Evolutionary conservation across 2,797 vertebrate genomes (phyloP).

Genomic region (Coregonus sp.): DNA sequence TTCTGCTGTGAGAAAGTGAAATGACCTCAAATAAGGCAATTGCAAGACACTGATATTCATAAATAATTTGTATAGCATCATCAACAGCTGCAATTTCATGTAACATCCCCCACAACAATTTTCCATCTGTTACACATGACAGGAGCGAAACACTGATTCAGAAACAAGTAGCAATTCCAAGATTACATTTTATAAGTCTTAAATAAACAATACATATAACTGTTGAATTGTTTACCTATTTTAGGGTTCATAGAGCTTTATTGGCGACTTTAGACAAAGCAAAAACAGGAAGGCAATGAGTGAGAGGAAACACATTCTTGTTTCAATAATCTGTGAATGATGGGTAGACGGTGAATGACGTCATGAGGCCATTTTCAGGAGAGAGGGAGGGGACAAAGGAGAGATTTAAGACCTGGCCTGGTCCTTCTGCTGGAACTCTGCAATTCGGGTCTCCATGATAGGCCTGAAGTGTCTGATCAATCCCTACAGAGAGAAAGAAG

Average conservation of each 20-base stretch:
- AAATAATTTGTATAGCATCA: background rate
- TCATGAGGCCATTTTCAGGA: background rate
- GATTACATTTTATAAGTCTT: background rate
- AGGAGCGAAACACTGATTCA: background rate
- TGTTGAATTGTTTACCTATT: slow-evolving; percentile 4
- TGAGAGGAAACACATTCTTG: slow-evolving; percentile 41
- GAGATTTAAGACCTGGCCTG: slow-evolving; percentile 67
- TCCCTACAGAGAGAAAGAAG: slow-evolving; percentile 72
- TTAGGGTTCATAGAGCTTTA: slow-evolving; percentile 58
- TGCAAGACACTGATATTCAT: too few relatives aligned
- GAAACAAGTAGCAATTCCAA: background rate
- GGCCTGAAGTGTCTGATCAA: slow-evolving; percentile 95
- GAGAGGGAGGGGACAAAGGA: slow-evolving; percentile 1
- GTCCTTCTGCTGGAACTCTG: slow-evolving; percentile 73
- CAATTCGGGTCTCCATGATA: slow-evolving; percentile 87
- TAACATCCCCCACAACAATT: too few relatives aligned
- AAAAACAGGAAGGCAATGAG: slow-evolving; percentile 50
- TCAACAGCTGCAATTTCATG: background rate
- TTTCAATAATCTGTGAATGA: slow-evolving; percentile 53
- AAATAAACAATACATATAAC: slow-evolving; percentile 7
- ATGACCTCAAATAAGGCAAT: too few relatives aligned
- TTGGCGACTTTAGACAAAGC: slow-evolving; percentile 53
- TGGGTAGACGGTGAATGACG: too few relatives aligned
- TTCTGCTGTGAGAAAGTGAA: too few relatives aligned
- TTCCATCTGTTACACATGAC: background rate